These are phyloP conservation scores for Limnephilus auricula DNA, from an alignment of 2,888 invertebrate species.

Conservation along the genomic window DNA sequence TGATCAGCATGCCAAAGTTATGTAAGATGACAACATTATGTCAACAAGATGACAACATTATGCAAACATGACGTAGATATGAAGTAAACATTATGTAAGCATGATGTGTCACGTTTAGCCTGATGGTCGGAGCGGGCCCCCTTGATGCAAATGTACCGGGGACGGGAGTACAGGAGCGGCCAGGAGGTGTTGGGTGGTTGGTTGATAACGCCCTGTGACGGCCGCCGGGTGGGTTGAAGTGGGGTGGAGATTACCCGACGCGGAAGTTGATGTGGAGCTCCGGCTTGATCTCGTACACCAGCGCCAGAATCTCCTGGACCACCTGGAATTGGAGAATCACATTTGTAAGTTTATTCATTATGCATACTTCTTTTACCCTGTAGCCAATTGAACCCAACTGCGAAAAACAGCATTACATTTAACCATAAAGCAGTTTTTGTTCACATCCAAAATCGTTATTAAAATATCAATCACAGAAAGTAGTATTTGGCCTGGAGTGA, in stretches of 20 bases:
- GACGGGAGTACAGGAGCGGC: neutral
- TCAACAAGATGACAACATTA: neutral
- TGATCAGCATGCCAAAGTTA: no score
- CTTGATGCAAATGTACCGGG: constrained; percentile 1
- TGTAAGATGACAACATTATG: neutral
- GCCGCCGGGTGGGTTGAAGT: neutral
- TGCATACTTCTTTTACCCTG: neutral
- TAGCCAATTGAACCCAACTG: neutral
- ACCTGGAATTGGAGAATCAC: constrained; percentile 76
- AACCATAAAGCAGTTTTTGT: no score
- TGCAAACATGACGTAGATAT: neutral
- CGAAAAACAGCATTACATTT: no score
- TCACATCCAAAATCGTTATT: no score
- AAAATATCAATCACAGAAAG: no score
- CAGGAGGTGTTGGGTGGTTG: neutral
- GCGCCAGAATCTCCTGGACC: constrained; percentile 86
- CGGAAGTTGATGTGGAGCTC: constrained; percentile 94
- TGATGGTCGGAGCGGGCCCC: neutral
- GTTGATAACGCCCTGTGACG: neutral
- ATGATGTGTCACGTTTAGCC: neutral
- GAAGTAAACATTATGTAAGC: neutral
- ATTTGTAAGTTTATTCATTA: neutral
- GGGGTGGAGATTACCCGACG: constrained; percentile 67
- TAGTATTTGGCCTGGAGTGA: no score
- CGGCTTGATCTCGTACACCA: constrained; percentile 95